Conservation (phyloP, 2,113 vertebrate genomes). For the Phyllostomus discolor region DNA sequence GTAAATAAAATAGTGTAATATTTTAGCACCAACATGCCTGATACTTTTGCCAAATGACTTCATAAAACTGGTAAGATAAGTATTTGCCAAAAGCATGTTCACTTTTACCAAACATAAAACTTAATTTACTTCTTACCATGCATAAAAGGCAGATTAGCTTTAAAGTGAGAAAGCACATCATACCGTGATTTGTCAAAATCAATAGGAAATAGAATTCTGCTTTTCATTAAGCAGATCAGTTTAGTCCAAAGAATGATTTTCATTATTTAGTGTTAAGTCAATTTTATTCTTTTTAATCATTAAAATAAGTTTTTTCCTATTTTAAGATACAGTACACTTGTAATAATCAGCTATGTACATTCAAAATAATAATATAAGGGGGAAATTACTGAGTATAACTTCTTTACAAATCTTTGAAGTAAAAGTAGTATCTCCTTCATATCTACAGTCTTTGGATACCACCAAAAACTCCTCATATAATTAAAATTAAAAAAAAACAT, state of each 20-base stretch:
- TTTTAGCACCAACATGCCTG: neutral
- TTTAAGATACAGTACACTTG: neutral
- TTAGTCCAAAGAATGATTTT: neutral
- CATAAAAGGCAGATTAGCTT: neutral
- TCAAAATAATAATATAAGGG: neutral
- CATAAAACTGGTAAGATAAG: neutral
- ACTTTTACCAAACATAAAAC: neutral
- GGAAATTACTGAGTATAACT: neutral
- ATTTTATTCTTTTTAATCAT: constrained; percentile 5
- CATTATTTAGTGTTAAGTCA: neutral
- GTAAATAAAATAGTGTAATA: constrained; percentile 59
- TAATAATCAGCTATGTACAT: neutral
- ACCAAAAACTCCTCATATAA: neutral
- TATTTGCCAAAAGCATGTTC: neutral
- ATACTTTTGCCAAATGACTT: constrained; percentile 1
- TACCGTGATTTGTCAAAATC: neutral
- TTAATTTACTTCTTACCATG: neutral
- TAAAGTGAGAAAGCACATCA: neutral
- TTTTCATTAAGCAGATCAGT: constrained; percentile 3
- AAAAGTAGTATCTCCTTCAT: neutral
- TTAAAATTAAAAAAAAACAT: neutral
- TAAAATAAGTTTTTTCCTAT: neutral
- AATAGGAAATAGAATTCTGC: neutral
- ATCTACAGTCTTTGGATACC: neutral
- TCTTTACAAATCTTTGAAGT: constrained; percentile 6